Percentiles rank a stretch among this genome's conserved stretches.
phyloP scores from a whole-genome alignment of 2,888 invertebrate species.

The Andricus quercusramuli region DNA sequence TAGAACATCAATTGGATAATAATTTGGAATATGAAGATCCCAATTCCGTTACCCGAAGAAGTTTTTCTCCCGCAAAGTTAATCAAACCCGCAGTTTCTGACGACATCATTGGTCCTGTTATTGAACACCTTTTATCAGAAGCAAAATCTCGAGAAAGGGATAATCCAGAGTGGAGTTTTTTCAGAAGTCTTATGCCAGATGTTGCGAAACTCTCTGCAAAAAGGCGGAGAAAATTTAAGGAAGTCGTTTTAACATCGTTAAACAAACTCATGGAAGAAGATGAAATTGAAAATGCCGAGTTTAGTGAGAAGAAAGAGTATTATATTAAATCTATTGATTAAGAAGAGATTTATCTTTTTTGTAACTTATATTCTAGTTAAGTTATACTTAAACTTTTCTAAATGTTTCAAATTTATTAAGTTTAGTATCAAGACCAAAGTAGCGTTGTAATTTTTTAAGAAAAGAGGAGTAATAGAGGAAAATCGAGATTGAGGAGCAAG shows the following conservation, averaged over 20 bases:
- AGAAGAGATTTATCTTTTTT: not conserved
- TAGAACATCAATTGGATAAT: constrained; percentile 8
- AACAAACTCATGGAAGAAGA: constrained; percentile 31
- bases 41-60: not conserved
- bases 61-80: not conserved
- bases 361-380: not conserved
- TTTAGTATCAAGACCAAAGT: not conserved
- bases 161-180: constrained; percentile 33
- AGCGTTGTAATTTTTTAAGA: not conserved
- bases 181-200: constrained; percentile 32
- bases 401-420: not conserved
- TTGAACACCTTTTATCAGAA: constrained; percentile 18
- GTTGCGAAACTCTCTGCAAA: constrained; percentile 23
- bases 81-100: constrained; percentile 7
- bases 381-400: not conserved
- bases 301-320: not conserved
- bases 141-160: constrained; percentile 11
- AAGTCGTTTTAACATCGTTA: constrained; percentile 16
- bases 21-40: constrained; percentile 29
- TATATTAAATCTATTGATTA: not conserved
- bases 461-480: not conserved
- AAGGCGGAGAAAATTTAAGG: constrained; percentile 42
- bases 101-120: constrained; percentile 9
- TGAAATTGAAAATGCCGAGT: not conserved
- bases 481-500: not conserved